Evolutionary conservation across 2,797 vertebrate species (phyloP).

Genomic region (Epinephelus coioides): DNA sequence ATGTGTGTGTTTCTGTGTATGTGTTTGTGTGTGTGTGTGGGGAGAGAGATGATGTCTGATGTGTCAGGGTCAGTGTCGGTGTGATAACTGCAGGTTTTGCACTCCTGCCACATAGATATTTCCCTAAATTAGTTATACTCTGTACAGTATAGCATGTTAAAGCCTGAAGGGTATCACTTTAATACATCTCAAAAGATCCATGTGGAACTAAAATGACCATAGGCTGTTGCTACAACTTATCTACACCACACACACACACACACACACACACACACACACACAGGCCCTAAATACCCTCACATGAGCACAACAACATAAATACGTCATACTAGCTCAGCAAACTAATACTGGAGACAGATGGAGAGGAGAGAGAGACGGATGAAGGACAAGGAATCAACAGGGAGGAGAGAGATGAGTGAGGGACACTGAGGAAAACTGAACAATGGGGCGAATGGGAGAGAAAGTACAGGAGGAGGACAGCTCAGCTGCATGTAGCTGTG

Average conservation of each 20-base stretch:
- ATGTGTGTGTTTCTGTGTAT: slow-evolving; percentile 11
- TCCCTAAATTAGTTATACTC: slow-evolving; percentile 16
- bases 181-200: slow-evolving; percentile 20
- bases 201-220: slow-evolving; percentile 19
- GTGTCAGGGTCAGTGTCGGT: slow-evolving; percentile 39
- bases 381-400: slow-evolving; percentile 19
- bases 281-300: slow-evolving; percentile 4
- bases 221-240: neutral
- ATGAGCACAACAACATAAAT: slow-evolving; percentile 20
- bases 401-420: slow-evolving; percentile 3
- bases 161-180: slow-evolving; percentile 11
- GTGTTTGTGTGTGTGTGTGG: slow-evolving; percentile 1
- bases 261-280: slow-evolving; percentile 6
- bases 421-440: neutral
- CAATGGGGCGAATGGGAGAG: neutral
- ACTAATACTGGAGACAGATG: slow-evolving; percentile 48
- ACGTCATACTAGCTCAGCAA: slow-evolving; percentile 13
- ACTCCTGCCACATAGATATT: slow-evolving; percentile 9
- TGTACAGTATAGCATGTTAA: slow-evolving; percentile 5
- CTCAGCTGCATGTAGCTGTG: neutral
- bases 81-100: slow-evolving; percentile 28
- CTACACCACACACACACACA: neutral
- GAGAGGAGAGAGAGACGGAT: slow-evolving; percentile 30
- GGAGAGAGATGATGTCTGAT: slow-evolving; percentile 24
- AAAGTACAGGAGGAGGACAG: neutral